Evolutionary conservation across 2,888 invertebrate genomes (phyloP).

Genomic region (Chydorus sphaericus): DNA sequence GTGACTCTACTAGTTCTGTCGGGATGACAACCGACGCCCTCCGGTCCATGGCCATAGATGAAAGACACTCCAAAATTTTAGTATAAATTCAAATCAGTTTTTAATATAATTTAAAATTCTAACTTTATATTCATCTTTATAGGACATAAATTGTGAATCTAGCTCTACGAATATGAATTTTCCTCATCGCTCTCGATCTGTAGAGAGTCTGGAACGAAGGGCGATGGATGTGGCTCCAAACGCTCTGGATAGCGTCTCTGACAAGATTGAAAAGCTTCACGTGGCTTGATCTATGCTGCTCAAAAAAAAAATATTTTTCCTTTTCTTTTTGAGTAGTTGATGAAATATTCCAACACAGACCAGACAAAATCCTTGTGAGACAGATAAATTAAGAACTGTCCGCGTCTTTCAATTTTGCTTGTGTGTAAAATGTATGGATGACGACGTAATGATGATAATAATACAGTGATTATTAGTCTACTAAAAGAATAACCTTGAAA

Average conservation of each 20-base stretch:
- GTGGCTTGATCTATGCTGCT: slow-evolving; percentile 4
- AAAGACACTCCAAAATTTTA: neutral
- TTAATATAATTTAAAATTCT: neutral
- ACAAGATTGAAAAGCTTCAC: slow-evolving; percentile 13
- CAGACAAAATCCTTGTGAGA: too few relatives aligned
- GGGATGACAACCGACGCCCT: neutral
- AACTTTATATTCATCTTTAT: neutral
- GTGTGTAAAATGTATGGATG: neutral
- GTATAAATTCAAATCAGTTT: neutral
- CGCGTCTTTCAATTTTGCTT: too few relatives aligned
- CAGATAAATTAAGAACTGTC: too few relatives aligned
- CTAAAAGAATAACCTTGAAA: too few relatives aligned
- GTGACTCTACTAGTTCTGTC: slow-evolving; percentile 3
- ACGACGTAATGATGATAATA: neutral
- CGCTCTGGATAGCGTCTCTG: slow-evolving; percentile 10
- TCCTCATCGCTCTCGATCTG: slow-evolving; percentile 10
- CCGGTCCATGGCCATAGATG: neutral
- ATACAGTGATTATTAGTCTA: neutral
- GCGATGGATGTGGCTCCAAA: slow-evolving; percentile 1
- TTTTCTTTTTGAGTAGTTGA: neutral
- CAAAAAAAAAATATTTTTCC: neutral
- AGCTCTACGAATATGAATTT: slow-evolving; percentile 10
- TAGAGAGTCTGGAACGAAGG: slow-evolving; percentile 2
- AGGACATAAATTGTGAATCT: slow-evolving; percentile 1
- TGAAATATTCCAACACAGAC: too few relatives aligned